Conservation (phyloP, 1,140 invertebrate species). For the Drosophila saltans region DNA sequence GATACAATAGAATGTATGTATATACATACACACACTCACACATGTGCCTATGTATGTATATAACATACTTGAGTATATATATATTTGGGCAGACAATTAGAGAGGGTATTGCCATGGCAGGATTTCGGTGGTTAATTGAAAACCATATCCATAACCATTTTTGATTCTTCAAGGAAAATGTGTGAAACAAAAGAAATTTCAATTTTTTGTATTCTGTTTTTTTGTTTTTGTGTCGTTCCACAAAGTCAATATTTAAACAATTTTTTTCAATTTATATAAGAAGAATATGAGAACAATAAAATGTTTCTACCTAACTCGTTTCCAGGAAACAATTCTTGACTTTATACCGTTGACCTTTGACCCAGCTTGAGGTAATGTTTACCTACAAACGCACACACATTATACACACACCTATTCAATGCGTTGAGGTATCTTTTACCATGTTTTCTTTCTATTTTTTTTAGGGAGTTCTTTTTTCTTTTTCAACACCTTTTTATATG, state of each 20-base stretch:
- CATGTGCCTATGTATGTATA: background rate
- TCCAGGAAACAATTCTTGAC: constrained; percentile 2
- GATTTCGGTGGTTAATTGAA: constrained; percentile 20
- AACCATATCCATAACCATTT: too few relatives aligned
- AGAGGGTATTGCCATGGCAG: background rate
- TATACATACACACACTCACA: background rate
- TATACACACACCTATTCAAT: background rate
- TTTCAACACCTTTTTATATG: constrained; percentile 56
- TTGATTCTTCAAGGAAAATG: too few relatives aligned
- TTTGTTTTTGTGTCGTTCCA: background rate
- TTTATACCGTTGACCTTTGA: constrained; percentile 63
- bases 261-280: constrained; percentile 31
- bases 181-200: constrained; percentile 14
- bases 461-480: constrained; percentile 14
- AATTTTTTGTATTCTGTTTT: background rate
- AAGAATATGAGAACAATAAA: constrained; percentile 11
- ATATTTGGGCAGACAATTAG: constrained; percentile 9
- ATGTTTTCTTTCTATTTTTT: constrained; percentile 25
- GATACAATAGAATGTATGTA: constrained; percentile 42
- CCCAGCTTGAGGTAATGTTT: constrained; percentile 36
- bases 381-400: constrained; percentile 28
- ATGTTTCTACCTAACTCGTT: constrained; percentile 17
- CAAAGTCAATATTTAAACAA: constrained; percentile 42
- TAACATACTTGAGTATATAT: constrained; percentile 6
- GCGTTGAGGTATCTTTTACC: constrained; percentile 37